A percentile compares a stretch with the other conserved stretches of the same genome.
These are phyloP conservation scores for Phortica variegata DNA, from an alignment of 1,140 invertebrate species.

Conservation along the genomic window DNA sequence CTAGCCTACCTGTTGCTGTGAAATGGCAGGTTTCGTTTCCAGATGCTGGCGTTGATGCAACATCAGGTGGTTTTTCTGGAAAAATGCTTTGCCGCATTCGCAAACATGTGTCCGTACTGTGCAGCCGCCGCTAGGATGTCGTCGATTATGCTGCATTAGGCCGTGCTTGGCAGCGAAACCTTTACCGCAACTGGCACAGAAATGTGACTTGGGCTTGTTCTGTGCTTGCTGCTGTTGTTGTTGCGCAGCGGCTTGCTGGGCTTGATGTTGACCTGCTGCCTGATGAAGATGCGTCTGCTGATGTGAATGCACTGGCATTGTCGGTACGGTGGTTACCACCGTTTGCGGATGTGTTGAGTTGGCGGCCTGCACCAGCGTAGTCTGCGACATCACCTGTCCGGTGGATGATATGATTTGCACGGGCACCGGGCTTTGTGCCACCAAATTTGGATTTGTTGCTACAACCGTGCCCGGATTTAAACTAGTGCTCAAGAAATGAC, in stretches of 20 bases:
- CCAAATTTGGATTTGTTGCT: constrained; percentile 51
- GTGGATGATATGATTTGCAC: constrained; percentile 57
- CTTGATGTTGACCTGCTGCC: constrained; percentile 22
- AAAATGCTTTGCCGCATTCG: constrained; percentile 84
- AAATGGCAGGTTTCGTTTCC: constrained; percentile 64
- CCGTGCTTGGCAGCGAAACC: constrained; percentile 82
- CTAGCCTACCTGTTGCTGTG: constrained; percentile 59
- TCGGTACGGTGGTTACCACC: constrained; percentile 47
- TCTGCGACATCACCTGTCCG: constrained; percentile 55
- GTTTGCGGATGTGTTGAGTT: constrained; percentile 51
- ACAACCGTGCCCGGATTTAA: constrained; percentile 58
- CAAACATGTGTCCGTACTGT: constrained; percentile 79
- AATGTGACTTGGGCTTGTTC: constrained; percentile 72
- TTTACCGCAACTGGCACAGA: constrained; percentile 80
- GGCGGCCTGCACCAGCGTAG: constrained; percentile 54
- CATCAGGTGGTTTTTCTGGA: constrained; percentile 80
- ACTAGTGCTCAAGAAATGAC: constrained; percentile 63
- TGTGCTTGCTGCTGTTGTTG: constrained; percentile 51
- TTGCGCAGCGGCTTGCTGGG: constrained; percentile 28
- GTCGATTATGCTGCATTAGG: constrained; percentile 71
- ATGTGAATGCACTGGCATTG: constrained; percentile 31
- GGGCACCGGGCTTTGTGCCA: constrained; percentile 48
- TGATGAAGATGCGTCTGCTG: constrained; percentile 44
- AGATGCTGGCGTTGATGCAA: constrained; percentile 80
- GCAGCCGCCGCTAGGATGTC: constrained; percentile 77